Evolutionary conservation across 1,140 invertebrate species (phyloP), one percentile per base, ranked within the genome.

Genomic region (Drosophila tani): DNA sequence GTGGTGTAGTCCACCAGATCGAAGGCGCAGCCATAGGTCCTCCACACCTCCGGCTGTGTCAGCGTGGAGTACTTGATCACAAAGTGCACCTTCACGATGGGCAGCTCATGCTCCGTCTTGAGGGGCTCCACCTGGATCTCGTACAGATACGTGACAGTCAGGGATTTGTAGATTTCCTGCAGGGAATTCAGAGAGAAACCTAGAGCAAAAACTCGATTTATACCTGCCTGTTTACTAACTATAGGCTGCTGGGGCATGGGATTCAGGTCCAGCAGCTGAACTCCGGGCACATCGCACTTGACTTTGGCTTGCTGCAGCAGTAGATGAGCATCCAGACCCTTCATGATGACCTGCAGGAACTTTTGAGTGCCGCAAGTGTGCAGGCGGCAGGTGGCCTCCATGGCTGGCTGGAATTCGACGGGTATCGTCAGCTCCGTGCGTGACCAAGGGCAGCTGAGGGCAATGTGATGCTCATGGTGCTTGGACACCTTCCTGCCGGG

Each of bases 281-380:
- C 94, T 55, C 94, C 94, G 29, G 93, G 93, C 0, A 93, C 93
- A 81, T 94, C 94, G 64, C 94, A 94, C 51, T 93, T 95, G 19
- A 95, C 94, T 55, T 93, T 94, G 5, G 96, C 93, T 32, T 95
- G 92, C 2, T 95, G 94, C 29, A 96, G 93, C 41, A 96, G 90
- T 12, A 94, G 82, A 69, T 95, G 94, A 19, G 93, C 93, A 24
- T 95, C 94, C 0, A 96, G 93, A 11, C 96, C 96, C 66, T 95
- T 95, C 7, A 98, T 94, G 2, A 95, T 95, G 14, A 97, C 95
- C 92, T 97, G 96, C 5, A 98, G 82, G 82, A 97, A 97, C 93
- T 98, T 98, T 79, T 96, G 95, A 21, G 95, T 95, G 69, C 96
- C 95, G 9, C 96, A 96, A 0, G 98, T 98, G 63, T 97, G 95